These are phyloP conservation scores for Anaspis maculata DNA, from an alignment of 2,888 invertebrate species.

Conservation along the genomic window DNA sequence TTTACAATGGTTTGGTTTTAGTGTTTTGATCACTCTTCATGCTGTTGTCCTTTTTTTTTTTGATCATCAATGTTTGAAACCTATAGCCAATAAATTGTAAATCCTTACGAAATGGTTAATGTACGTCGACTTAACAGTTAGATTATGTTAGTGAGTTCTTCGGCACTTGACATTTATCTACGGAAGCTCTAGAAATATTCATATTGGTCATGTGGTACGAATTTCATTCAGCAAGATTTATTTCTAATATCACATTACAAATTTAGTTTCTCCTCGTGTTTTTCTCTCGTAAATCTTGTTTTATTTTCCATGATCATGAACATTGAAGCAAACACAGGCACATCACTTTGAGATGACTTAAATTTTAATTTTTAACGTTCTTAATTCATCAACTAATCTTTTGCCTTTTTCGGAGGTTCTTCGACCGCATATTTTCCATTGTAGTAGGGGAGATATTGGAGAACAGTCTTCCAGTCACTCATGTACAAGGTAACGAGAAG, in stretches of 20 bases:
- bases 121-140: neutral
- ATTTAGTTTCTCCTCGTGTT: no score
- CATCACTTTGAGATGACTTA: no score
- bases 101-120: no score
- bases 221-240: constrained; percentile 4
- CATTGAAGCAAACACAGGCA: no score
- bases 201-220: constrained; percentile 11
- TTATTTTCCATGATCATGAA: no score
- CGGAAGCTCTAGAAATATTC: constrained; percentile 21
- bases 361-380: no score
- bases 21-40: no score
- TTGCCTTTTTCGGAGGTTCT: constrained; percentile 1
- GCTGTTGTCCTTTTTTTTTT: no score
- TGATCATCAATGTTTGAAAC: no score
- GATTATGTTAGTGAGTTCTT: neutral
- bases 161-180: constrained; percentile 23
- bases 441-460: constrained; percentile 24
- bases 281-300: neutral
- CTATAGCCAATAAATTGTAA: no score
- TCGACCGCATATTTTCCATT: constrained; percentile 17
- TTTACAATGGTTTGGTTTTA: no score
- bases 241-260: constrained; percentile 13
- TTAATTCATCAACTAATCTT: constrained; percentile 1
- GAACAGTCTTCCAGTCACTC: constrained; percentile 22
- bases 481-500: constrained; percentile 16